Evolutionary conservation across 2,888 invertebrate species (phyloP).

Genomic region (Tipula confusa): DNA sequence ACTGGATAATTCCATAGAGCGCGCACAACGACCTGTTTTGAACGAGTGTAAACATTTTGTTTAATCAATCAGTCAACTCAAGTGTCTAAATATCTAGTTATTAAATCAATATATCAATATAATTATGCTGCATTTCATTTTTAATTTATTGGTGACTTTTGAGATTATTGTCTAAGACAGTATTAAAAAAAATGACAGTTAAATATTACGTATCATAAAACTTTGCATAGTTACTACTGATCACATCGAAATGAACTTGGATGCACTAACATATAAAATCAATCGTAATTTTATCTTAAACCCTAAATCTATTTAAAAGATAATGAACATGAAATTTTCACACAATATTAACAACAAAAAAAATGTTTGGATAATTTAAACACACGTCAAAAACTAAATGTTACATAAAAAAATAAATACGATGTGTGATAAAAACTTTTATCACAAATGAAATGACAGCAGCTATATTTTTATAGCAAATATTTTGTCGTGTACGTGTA

Average conservation of each 20-base stretch:
- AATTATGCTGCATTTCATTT: not conserved
- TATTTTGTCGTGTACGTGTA: conserved; percentile 34
- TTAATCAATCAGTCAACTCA: no score
- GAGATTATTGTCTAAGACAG: not conserved
- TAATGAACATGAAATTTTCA: not conserved
- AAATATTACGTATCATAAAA: not conserved
- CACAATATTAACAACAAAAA: not conserved
- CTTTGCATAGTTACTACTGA: not conserved
- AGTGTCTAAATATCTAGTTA: no score
- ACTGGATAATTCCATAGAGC: not conserved
- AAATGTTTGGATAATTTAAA: conserved; percentile 32
- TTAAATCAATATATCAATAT: not conserved
- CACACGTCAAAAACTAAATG: not conserved
- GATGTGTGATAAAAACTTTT: not conserved
- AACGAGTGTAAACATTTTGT: not conserved
- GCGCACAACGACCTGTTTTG: not conserved
- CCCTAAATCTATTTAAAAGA: not conserved
- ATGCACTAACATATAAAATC: not conserved
- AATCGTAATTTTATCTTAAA: not conserved
- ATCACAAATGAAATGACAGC: not conserved
- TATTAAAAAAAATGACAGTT: not conserved
- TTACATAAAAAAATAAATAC: not conserved
- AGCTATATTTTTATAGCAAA: conserved; percentile 20
- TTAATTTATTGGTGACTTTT: not conserved
- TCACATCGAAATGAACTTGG: not conserved